Evolutionary conservation across 2,888 invertebrate species (phyloP).

Genomic region (Papilio protenor): DNA sequence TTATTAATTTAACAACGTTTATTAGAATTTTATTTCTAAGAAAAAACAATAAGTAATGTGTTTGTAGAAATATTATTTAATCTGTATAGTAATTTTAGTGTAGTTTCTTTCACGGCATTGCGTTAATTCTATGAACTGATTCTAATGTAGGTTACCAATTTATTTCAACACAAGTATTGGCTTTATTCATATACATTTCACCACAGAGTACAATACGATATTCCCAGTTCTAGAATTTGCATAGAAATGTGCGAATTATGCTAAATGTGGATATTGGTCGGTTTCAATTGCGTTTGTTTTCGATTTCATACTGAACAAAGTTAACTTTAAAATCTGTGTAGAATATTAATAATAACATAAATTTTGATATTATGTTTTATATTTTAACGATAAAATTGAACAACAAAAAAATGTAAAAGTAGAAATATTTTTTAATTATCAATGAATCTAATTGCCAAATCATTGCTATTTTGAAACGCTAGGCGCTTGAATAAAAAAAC

Average conservation of each 20-base stretch:
- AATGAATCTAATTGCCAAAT: neutral
- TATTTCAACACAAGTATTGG: slow-evolving; percentile 8
- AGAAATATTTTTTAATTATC: neutral
- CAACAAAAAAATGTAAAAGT: neutral
- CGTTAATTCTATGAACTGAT: neutral
- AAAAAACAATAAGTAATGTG: too few relatives aligned
- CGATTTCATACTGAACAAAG: neutral
- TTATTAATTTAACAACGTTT: too few relatives aligned
- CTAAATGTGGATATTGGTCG: slow-evolving; percentile 14
- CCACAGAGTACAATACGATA: slow-evolving; percentile 24
- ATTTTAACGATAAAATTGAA: neutral
- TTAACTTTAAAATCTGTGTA: neutral
- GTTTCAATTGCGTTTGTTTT: slow-evolving; percentile 32
- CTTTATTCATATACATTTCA: slow-evolving; percentile 10
- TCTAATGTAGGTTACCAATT: neutral
- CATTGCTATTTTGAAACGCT: neutral
- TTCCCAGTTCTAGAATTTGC: slow-evolving; percentile 29
- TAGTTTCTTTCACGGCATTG: too few relatives aligned
- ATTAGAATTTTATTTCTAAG: too few relatives aligned
- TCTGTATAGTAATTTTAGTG: too few relatives aligned
- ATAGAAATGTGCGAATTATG: slow-evolving; percentile 34
- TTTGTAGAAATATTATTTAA: too few relatives aligned
- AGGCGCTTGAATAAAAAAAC: neutral
- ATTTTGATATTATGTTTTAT: neutral
- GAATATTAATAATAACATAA: neutral